Conservation (phyloP, 2,797 vertebrate species). For the Poecilia gillii region DNA sequence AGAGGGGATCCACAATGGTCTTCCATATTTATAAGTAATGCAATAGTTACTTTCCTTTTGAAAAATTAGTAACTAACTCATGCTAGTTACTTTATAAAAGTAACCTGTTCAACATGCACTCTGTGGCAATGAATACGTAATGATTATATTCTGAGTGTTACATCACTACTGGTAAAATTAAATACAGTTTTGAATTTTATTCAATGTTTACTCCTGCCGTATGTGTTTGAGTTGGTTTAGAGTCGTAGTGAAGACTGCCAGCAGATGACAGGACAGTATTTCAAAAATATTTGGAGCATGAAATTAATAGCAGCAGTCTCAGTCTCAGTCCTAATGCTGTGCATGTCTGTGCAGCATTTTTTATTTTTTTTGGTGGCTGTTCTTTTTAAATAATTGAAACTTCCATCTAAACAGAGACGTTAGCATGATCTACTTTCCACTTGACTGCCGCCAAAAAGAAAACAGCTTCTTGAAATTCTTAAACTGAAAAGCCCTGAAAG, state of each 20-base stretch:
- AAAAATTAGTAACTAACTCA: too few species aligned
- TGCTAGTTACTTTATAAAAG: too few species aligned
- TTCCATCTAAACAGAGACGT: background rate
- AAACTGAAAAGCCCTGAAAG: slow-evolving; percentile 7
- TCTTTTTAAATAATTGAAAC: background rate
- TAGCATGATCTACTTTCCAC: slow-evolving; percentile 2
- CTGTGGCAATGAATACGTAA: too few species aligned
- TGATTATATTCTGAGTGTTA: background rate
- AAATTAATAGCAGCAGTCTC: background rate
- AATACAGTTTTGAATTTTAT: background rate
- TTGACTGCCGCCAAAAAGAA: background rate
- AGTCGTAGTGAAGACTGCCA: background rate
- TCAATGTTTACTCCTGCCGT: background rate
- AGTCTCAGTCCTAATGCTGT: background rate
- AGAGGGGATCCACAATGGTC: too few species aligned
- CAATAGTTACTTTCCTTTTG: too few species aligned
- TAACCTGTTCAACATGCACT: too few species aligned
- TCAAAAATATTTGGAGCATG: background rate
- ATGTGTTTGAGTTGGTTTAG: background rate
- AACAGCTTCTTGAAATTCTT: slow-evolving; percentile 12
- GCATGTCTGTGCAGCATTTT: background rate
- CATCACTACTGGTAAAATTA: background rate
- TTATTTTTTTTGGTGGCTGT: background rate
- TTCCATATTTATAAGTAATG: too few species aligned
- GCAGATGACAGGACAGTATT: background rate